A percentile compares a stretch with the other conserved stretches of the same genome.
Conservation (phyloP, 2,113 vertebrate genomes). For the Phaetusa simplex region DNA sequence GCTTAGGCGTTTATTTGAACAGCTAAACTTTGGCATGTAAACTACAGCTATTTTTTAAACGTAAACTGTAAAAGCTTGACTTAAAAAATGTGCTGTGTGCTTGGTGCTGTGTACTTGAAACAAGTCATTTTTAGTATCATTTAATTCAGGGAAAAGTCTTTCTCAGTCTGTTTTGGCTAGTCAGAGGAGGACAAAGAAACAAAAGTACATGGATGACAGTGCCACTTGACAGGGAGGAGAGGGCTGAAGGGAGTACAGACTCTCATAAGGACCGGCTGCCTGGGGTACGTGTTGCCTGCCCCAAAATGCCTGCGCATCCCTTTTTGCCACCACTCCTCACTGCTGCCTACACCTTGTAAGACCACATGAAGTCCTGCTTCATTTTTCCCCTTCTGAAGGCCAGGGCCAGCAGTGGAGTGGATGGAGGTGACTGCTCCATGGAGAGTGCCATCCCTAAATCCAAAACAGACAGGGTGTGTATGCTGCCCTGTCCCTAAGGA, state of each 20-base stretch:
- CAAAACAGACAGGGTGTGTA: background rate
- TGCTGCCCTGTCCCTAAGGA: background rate
- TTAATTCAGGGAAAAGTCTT: background rate
- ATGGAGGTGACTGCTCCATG: background rate
- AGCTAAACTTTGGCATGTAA: background rate
- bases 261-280: background rate
- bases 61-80: background rate
- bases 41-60: background rate
- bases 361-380: background rate
- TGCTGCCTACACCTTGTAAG: background rate
- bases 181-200: background rate
- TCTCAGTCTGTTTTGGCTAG: background rate
- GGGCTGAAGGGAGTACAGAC: background rate
- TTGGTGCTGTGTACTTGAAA: background rate
- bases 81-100: background rate
- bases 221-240: background rate
- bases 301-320: background rate
- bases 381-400: background rate
- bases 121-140: background rate
- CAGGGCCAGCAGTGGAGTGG: background rate
- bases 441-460: background rate
- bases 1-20: background rate
- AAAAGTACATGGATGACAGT: background rate
- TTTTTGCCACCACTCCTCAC: background rate
- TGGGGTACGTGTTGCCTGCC: background rate